Conservation (phyloP, 2,888 invertebrate species). For the Germaria angustata region DNA sequence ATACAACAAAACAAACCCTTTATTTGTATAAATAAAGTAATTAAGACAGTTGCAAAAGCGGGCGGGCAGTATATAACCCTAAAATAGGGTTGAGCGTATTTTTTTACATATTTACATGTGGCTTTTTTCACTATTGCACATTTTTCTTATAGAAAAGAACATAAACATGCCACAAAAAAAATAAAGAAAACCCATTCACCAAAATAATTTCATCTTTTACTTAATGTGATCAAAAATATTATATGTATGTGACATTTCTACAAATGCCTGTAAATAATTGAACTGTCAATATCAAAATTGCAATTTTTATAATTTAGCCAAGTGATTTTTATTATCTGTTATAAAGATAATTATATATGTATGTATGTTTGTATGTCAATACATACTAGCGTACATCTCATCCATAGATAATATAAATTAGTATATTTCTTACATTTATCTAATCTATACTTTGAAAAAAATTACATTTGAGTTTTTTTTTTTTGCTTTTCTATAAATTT, state of each 20-base stretch:
- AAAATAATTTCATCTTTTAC: too few relatives aligned
- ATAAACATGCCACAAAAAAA: too few relatives aligned
- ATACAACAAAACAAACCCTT: too few relatives aligned
- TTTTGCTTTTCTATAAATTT: slow-evolving; percentile 8
- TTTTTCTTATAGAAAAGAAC: too few relatives aligned
- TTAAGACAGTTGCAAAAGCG: too few relatives aligned
- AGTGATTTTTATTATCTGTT: slow-evolving; percentile 34
- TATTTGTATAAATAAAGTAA: too few relatives aligned
- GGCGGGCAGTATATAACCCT: too few relatives aligned
- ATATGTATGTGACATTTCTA: too few relatives aligned
- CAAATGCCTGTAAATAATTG: neutral
- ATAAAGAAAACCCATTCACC: too few relatives aligned
- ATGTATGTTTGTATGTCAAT: neutral
- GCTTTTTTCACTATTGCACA: too few relatives aligned
- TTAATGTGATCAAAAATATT: neutral
- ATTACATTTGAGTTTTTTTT: neutral
- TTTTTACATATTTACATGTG: too few relatives aligned
- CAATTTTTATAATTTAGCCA: slow-evolving; percentile 20
- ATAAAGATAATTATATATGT: slow-evolving; percentile 2
- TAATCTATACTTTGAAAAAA: slow-evolving; percentile 6
- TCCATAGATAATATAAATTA: neutral
- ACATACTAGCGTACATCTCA: neutral
- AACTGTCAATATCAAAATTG: slow-evolving; percentile 42
- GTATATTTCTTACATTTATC: neutral
- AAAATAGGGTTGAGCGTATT: too few relatives aligned